These are phyloP conservation scores for Parnassius glacialis DNA, from an alignment of 2,888 invertebrate genomes.

Conservation along the genomic window DNA sequence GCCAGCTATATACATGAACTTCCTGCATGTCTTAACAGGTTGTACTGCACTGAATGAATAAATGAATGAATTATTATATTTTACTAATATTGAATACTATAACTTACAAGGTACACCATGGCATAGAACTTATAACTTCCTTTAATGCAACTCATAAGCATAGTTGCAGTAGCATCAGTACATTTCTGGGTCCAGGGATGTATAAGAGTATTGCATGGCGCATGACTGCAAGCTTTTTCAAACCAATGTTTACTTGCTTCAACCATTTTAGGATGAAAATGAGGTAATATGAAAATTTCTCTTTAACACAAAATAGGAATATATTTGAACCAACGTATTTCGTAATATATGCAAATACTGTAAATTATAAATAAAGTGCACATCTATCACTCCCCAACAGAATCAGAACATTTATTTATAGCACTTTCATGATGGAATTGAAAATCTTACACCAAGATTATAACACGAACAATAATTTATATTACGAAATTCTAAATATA, in stretches of 20 bases:
- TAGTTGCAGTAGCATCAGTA: constrained; percentile 61
- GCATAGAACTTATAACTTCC: constrained; percentile 78
- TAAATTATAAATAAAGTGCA: not conserved
- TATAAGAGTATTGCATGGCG: constrained; percentile 63
- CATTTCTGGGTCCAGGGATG: constrained; percentile 76
- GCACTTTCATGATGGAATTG: not conserved
- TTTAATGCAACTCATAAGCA: constrained; percentile 66
- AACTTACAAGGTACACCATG: constrained; percentile 75
- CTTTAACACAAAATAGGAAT: too few species aligned
- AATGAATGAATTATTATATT: too few species aligned
- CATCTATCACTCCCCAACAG: not conserved
- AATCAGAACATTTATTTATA: not conserved
- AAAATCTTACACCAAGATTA: not conserved
- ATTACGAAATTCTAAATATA: too few species aligned
- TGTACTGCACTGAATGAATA: too few species aligned
- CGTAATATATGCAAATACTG: too few species aligned
- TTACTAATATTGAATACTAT: too few species aligned
- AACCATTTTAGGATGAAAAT: constrained; percentile 53
- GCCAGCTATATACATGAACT: too few species aligned
- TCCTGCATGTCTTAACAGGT: too few species aligned
- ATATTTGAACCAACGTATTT: too few species aligned
- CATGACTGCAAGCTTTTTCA: constrained; percentile 59
- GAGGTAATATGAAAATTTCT: too few species aligned
- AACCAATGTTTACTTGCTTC: constrained; percentile 76
- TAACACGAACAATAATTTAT: not conserved